A percentile compares a stretch with the other conserved stretches of the same genome.
phyloP scores from a whole-genome alignment of 2,797 vertebrate species.

The Sebastes dallii region DNA sequence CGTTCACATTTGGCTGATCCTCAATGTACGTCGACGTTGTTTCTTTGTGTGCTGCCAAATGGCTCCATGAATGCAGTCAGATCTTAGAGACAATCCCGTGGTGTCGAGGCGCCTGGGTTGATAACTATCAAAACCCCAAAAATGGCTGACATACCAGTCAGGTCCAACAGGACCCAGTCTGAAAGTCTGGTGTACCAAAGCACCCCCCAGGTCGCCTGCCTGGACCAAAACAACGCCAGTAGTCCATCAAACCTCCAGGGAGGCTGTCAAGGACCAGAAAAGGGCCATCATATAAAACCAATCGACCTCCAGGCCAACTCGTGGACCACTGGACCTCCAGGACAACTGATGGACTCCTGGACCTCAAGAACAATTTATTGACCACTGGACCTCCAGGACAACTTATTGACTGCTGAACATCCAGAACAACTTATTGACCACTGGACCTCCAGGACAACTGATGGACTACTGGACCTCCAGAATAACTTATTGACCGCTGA shows the following conservation, averaged over 20 bases:
- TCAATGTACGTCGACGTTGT: slow-evolving; percentile 69
- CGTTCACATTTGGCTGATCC: slow-evolving; percentile 83
- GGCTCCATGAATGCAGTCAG: slow-evolving; percentile 69
- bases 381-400: neutral
- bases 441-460: too few species aligned
- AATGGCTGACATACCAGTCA: slow-evolving; percentile 11
- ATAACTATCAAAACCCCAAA: neutral
- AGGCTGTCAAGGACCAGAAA: neutral
- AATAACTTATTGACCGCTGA: too few species aligned
- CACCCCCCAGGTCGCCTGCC: neutral
- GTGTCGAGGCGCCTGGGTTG: neutral
- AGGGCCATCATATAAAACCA: neutral
- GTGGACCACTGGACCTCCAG: neutral
- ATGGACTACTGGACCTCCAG: too few species aligned
- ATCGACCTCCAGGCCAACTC: neutral
- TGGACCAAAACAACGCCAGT: neutral
- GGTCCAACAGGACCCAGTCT: neutral
- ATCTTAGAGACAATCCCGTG: slow-evolving; percentile 51
- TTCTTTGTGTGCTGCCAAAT: slow-evolving; percentile 73
- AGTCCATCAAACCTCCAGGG: neutral
- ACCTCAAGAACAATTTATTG: neutral
- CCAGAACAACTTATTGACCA: too few species aligned
- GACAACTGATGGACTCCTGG: too few species aligned
- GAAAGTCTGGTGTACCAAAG: neutral
- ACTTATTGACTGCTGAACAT: fast-evolving